Percentiles rank a stretch among this genome's conserved stretches.
Evolutionary conservation across 2,797 vertebrate genomes (phyloP).

Genomic region (Pangasius larnaudii): DNA sequence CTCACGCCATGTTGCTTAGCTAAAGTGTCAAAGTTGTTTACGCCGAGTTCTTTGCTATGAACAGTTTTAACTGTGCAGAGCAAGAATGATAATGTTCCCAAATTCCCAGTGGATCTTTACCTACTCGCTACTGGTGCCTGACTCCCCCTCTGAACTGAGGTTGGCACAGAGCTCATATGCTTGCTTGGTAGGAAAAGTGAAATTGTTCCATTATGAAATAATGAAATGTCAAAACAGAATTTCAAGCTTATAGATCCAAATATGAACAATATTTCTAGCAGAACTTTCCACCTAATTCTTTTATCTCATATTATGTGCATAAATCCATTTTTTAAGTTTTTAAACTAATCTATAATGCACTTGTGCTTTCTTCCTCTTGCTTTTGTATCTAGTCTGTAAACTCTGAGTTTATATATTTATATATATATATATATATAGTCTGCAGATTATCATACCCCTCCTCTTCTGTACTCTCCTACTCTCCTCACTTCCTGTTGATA

Average conservation of each 20-base stretch:
- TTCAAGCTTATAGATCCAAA: background rate
- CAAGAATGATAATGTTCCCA: slow-evolving; percentile 37
- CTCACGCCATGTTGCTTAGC: slow-evolving; percentile 6
- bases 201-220: background rate
- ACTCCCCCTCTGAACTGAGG: slow-evolving; percentile 7
- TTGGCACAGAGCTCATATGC: slow-evolving; percentile 6
- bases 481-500: background rate
- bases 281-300: background rate
- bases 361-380: background rate
- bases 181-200: slow-evolving; percentile 26
- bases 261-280: background rate
- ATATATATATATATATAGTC: no score
- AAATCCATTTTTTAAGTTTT: no score
- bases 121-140: slow-evolving; percentile 7
- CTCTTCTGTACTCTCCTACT: background rate
- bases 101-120: slow-evolving; percentile 33
- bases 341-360: background rate
- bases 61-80: slow-evolving; percentile 24
- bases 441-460: slow-evolving; percentile 52
- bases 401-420: background rate
- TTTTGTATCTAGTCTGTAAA: slow-evolving; percentile 49
- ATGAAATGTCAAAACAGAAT: slow-evolving; percentile 21
- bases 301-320: background rate
- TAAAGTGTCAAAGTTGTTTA: slow-evolving; percentile 25
- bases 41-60: slow-evolving; percentile 24